Evolutionary conservation across 2,113 vertebrate genomes (phyloP).

Genomic region (Nerophis lumbriciformis): DNA sequence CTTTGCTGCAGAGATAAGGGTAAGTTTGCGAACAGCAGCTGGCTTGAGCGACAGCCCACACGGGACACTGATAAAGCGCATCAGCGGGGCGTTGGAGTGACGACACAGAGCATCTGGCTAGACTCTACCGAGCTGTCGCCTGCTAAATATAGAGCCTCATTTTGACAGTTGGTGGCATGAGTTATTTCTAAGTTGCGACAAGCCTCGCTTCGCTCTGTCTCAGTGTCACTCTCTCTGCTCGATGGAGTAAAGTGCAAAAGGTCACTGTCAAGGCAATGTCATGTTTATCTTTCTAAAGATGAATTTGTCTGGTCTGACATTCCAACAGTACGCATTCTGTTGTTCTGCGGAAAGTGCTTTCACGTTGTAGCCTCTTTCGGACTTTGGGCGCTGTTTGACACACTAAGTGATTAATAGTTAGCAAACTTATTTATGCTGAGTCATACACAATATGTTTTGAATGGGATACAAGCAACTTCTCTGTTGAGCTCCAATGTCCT

Average conservation of each 20-base stretch:
- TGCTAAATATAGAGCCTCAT: slow-evolving; percentile 60
- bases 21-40: slow-evolving; percentile 43
- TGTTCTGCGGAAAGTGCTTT: neutral
- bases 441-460: neutral
- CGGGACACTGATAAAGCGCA: slow-evolving; percentile 55
- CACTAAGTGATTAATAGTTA: neutral
- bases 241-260: slow-evolving; percentile 17
- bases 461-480: neutral
- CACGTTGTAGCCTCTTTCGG: neutral
- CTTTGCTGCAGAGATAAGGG: slow-evolving; percentile 57
- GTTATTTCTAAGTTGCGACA: slow-evolving; percentile 44
- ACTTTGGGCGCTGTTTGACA: neutral
- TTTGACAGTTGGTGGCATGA: slow-evolving; percentile 59
- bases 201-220: slow-evolving; percentile 34
- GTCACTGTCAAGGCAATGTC: slow-evolving; percentile 24
- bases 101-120: slow-evolving; percentile 59
- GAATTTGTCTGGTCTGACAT: slow-evolving; percentile 8
- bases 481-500: neutral
- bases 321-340: neutral
- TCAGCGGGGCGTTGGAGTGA: slow-evolving; percentile 52
- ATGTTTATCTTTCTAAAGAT: slow-evolving; percentile 33
- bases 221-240: slow-evolving; percentile 10
- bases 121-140: slow-evolving; percentile 37
- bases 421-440: neutral
- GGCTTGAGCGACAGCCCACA: slow-evolving; percentile 43